phyloP scores from a whole-genome alignment of 2,113 vertebrate species.

The Oreochromis aureus region DNA sequence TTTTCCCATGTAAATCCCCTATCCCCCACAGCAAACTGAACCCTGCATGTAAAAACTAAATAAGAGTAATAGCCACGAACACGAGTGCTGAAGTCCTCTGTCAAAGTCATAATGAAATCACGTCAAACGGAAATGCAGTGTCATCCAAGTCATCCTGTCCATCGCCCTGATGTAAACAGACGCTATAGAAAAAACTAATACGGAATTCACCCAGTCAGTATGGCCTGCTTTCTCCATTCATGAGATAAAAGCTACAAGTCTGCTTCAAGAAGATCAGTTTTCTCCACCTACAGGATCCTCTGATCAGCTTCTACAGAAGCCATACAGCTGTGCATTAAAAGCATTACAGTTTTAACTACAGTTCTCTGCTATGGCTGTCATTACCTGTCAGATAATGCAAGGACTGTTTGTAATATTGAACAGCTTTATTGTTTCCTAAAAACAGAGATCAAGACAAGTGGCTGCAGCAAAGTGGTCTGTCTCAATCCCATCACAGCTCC shows the following conservation, averaged over 20 bases:
- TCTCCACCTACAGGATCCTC: background rate
- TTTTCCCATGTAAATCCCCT: background rate
- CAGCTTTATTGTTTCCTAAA: background rate
- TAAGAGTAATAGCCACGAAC: background rate
- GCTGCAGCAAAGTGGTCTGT: slow-evolving; percentile 54
- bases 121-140: background rate
- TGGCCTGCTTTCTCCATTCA: slow-evolving; percentile 40
- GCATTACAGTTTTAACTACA: background rate
- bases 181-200: background rate
- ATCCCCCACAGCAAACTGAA: background rate
- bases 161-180: background rate
- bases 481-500: background rate
- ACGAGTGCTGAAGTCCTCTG: background rate
- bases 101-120: background rate
- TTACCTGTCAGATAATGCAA: background rate
- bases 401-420: background rate
- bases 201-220: background rate
- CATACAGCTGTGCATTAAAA: slow-evolving; percentile 50
- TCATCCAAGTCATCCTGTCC: background rate
- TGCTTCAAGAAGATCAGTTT: background rate
- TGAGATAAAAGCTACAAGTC: slow-evolving; percentile 17
- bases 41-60: background rate
- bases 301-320: background rate
- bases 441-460: background rate
- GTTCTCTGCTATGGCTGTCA: background rate